Evolutionary conservation across 2,113 vertebrate species (phyloP).

Genomic region (Trematocara unimaculatum): DNA sequence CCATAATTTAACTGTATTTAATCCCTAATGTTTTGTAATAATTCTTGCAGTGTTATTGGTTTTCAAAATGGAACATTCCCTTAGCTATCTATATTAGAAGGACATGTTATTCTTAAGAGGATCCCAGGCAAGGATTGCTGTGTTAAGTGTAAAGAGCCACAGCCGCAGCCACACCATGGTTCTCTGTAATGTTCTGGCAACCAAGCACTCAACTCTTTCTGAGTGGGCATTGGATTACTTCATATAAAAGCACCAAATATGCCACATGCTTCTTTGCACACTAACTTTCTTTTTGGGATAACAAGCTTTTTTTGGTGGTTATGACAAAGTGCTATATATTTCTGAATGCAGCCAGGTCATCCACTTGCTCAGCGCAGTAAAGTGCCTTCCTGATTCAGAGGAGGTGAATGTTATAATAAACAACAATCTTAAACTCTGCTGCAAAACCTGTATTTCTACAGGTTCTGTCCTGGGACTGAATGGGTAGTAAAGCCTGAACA

Average conservation of each 20-base stretch:
- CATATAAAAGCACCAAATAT: neutral
- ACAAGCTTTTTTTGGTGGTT: neutral
- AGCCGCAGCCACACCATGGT: neutral
- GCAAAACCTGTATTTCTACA: neutral
- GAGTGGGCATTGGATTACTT: neutral
- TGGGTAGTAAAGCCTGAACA: neutral
- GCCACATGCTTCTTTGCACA: neutral
- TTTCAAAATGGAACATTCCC: neutral
- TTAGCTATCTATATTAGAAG: neutral
- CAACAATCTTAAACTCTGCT: neutral
- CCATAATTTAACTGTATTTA: neutral
- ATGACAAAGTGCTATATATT: neutral
- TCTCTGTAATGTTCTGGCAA: neutral
- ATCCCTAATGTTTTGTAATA: neutral
- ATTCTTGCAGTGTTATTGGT: neutral
- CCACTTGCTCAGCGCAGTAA: neutral
- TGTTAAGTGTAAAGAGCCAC: neutral
- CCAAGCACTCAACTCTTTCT: accelerated
- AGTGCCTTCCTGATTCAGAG: neutral
- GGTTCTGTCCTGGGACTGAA: neutral
- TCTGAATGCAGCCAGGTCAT: neutral
- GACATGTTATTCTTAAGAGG: neutral
- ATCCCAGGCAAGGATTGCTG: neutral
- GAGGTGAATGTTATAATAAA: neutral
- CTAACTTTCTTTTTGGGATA: neutral